Base-by-base conservation (phyloP, 2,797 vertebrate species). In the Chloroceryle amazona region DNA sequence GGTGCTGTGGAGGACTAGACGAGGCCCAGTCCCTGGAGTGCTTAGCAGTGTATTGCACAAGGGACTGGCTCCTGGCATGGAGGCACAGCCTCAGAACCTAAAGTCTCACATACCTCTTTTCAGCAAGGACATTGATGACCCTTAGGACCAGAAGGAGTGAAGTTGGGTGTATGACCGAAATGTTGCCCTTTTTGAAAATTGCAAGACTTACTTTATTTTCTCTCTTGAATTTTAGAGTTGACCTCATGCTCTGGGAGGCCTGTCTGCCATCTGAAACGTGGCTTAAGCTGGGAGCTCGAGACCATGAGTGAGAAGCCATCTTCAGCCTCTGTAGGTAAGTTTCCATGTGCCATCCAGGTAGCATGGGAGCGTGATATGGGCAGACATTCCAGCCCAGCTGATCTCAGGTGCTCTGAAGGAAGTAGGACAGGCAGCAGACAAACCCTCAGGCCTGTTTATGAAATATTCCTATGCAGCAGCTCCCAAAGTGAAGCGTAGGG, bases 341-440 rank as follows among this genome's bases (percentile, higher is more conserved):
- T 80, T 55, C 63, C 44, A 8, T 67, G 31, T 67, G 63, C 19
- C 26, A 35, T 25, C 65, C 68, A 15, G 57, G 44, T 49, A 51
- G 84, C 79, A 55, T 0, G 0, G 70, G 61, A 81, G 79, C 1
- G 8, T 49, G 61, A 57, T 61, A 57, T 1, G 15, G 79, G 35
- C 80, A 70, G 87, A 70, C 49, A 44, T 88, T 86, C 68, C 80
- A 83, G 65, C 39, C 52, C 68, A 66, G 65, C 89, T 72, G 71
- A 91, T 94, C 68, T 62, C 4, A 2, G 73, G 61, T 61, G 75
- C 78, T 84, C 74, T 61, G 73, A 37, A 81, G 86, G 94, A 97
- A 96, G 67, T 89, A 96, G 95, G 74, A 49, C 71, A 94, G 57
- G 71, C 89, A 96, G 81, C 94, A 96, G 91, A 93, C 94, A 89